Evolutionary conservation across 2,113 vertebrate genomes (phyloP), one percentile per base, ranked within the genome.

Genomic region (Nothocercus julius): DNA sequence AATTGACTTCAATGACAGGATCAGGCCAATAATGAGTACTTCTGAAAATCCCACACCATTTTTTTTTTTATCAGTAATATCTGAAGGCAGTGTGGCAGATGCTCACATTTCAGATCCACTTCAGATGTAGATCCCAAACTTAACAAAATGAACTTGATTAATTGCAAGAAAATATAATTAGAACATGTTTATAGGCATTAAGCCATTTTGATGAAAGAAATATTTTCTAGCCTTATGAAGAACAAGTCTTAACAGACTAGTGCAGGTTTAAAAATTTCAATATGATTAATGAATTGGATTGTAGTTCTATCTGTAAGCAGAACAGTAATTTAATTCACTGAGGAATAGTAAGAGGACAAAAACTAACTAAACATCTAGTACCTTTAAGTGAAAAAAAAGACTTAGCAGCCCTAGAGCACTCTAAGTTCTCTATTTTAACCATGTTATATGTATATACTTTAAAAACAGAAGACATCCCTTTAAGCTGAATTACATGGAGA

Each of bases 181-280:
- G 80, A 90, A 95, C 66, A 61, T 82, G 89, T 95, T 96, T 94
- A 97, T 94, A 78, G 91, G 95, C 95, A 92, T 84, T 38, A 79
- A 95, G 96, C 95, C 95, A 94, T 93, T 82, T 66, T 96, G 92
- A 96, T 94, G 94, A 97, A 97, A 97, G 97, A 95, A 96, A 96
- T 96, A 96, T 82, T 90, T 95, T 91, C 66, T 85, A 94, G 45
- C 49, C 82, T 90, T 87, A 89, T 42, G 88, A 92, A 62, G 87
- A 96, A 95, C 95, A 96, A 96, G 96, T 97, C 53, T 5, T 85
- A 94, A 97, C 96, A 95, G 86, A 84, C 69, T 78, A 82, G 70
- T 42, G 78, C 94, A 93, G 82, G 88, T 94, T 90, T 73, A 82
- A 95, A 96, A 94, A 90, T 80, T 82, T 86, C 84, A 66, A 58